phyloP scores from a whole-genome alignment of 2,888 invertebrate genomes.

The Achlya flavicornis region DNA sequence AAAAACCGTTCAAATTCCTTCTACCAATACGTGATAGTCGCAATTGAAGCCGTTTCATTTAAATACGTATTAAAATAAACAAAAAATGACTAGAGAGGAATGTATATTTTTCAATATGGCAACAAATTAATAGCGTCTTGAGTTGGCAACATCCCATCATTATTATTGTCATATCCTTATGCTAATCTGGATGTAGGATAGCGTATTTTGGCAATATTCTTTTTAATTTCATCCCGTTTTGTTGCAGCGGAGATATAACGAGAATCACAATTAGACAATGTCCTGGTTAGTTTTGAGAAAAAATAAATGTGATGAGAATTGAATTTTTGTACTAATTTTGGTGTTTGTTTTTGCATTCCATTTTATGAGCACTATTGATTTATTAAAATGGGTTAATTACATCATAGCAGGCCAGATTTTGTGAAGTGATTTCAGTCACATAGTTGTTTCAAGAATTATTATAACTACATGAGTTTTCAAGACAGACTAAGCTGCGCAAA shows the following conservation, averaged over 20 bases:
- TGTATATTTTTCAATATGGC: constrained; percentile 47
- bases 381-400: too few species aligned
- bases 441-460: not conserved
- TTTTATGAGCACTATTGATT: too few species aligned
- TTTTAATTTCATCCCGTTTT: constrained; percentile 22
- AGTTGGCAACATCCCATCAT: constrained; percentile 69
- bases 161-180: constrained; percentile 79
- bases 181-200: constrained; percentile 54
- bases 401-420: too few species aligned
- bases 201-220: constrained; percentile 43
- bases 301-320: not conserved
- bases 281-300: not conserved
- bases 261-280: not conserved
- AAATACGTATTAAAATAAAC: constrained; percentile 25
- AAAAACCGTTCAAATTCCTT: not conserved
- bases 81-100: constrained; percentile 81
- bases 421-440: too few species aligned
- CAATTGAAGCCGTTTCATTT: constrained; percentile 14
- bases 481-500: constrained; percentile 20
- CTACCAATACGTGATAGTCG: constrained; percentile 24
- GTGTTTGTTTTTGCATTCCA: not conserved
- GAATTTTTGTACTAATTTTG: not conserved
- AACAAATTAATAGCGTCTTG: constrained; percentile 50
- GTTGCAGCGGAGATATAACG: constrained; percentile 20
- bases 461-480: constrained; percentile 1